Conservation (phyloP, 2,888 invertebrate species). For the Lycaena phlaeas region DNA sequence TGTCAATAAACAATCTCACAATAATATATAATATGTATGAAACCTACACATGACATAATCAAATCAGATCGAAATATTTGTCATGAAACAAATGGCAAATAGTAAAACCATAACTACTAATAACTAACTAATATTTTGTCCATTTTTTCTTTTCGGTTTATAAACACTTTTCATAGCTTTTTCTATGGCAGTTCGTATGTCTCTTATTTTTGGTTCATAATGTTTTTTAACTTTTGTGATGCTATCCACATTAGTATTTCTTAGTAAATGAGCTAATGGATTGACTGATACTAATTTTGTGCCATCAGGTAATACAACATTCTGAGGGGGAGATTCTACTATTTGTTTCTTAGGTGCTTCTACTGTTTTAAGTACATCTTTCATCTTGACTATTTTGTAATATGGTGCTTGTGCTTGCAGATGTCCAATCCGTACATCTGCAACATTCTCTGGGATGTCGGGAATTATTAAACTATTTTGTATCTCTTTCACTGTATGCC, state of each 20-base stretch:
- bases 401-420: constrained; percentile 44
- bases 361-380: constrained; percentile 26
- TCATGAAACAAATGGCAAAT: too few species aligned
- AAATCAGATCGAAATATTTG: too few species aligned
- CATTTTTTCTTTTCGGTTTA: neutral
- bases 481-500: neutral
- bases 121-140: constrained; percentile 3
- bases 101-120: neutral
- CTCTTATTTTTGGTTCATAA: constrained; percentile 31
- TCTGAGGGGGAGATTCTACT: neutral
- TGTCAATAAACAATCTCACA: too few species aligned
- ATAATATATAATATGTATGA: too few species aligned
- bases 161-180: constrained; percentile 29
- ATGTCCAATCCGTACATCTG: constrained; percentile 42
- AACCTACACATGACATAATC: too few species aligned
- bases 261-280: constrained; percentile 48
- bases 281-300: constrained; percentile 46
- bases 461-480: constrained; percentile 36
- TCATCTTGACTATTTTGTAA: constrained; percentile 51
- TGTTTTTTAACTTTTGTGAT: constrained; percentile 29
- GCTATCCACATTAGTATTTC: constrained; percentile 28
- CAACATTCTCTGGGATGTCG: constrained; percentile 29
- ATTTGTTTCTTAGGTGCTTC: constrained; percentile 5
- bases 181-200: constrained; percentile 36
- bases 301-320: constrained; percentile 37